A percentile compares a stretch with the other conserved stretches of the same genome.
phyloP scores from a whole-genome alignment of 1,140 invertebrate species.

The Leptoteleia sp. region DNA sequence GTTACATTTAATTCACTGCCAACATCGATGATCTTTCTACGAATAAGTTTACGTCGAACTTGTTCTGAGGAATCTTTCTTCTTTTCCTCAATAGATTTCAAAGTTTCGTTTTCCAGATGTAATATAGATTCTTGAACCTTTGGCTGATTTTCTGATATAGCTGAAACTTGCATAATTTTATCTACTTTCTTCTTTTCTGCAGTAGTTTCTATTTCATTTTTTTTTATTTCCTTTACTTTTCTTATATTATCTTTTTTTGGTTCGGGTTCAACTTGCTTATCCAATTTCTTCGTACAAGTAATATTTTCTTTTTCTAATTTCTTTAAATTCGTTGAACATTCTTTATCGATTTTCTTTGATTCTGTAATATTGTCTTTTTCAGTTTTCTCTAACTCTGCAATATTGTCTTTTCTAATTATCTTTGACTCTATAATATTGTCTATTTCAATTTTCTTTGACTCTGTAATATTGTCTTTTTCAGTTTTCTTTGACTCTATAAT shows the following conservation, averaged over 20 bases:
- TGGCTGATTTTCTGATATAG: no score
- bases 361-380: neutral
- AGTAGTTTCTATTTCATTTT: no score
- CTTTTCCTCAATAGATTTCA: neutral
- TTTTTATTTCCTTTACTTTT: no score
- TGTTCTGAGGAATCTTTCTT: conserved; percentile 5
- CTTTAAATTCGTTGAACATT: conserved; percentile 2
- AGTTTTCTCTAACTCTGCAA: neutral
- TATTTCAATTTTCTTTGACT: conserved; percentile 1
- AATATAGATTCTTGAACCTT: no score
- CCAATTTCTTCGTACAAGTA: no score
- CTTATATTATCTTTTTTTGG: no score
- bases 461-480: neutral
- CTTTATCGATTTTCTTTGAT: neutral
- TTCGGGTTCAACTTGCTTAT: no score
- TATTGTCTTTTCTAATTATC: neutral
- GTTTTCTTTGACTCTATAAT: neutral
- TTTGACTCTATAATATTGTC: no score
- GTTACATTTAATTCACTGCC: neutral
- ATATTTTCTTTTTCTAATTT: conserved; percentile 2
- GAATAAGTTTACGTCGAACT: conserved; percentile 22
- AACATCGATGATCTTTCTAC: conserved; percentile 12
- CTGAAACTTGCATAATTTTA: no score
- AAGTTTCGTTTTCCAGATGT: conserved; percentile 4
- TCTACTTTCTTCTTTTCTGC: no score